These are phyloP conservation scores for Macropus fuliginosus DNA, from an alignment of 2,797 vertebrate genomes.

Conservation along the genomic window DNA sequence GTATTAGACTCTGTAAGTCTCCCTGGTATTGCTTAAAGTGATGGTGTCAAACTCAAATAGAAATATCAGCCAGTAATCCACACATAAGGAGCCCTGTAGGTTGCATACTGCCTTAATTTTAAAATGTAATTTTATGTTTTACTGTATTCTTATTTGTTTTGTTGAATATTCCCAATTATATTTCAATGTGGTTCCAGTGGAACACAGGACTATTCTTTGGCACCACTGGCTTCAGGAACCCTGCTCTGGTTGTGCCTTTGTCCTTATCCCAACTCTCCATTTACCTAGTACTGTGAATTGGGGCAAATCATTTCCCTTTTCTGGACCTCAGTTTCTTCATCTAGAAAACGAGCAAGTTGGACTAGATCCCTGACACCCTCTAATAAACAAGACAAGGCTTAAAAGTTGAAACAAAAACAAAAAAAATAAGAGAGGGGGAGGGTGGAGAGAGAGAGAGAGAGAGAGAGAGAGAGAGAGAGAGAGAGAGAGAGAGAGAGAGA, in stretches of 20 bases:
- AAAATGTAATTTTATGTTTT: background rate
- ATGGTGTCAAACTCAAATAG: background rate
- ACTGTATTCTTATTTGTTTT: background rate
- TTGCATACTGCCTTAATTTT: background rate
- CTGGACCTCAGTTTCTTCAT: background rate
- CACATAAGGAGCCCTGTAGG: background rate
- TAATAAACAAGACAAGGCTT: background rate
- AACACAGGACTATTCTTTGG: background rate
- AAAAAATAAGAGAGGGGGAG: background rate
- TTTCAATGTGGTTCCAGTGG: background rate
- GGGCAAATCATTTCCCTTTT: background rate
- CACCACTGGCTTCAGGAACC: background rate
- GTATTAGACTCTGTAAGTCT: background rate
- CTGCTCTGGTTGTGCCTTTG: background rate
- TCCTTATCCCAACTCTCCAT: background rate
- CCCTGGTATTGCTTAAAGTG: background rate
- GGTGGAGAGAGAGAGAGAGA: no score
- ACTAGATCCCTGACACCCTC: background rate
- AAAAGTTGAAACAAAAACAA: background rate
- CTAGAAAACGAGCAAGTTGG: background rate
- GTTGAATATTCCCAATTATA: background rate
- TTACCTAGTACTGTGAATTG: background rate
- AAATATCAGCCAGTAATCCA: background rate
- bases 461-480: no score
- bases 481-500: no score